A percentile compares a stretch with the other conserved stretches of the same genome.
phyloP scores from a whole-genome alignment of 2,113 vertebrate species.

The Circaetus cinerascens region DNA sequence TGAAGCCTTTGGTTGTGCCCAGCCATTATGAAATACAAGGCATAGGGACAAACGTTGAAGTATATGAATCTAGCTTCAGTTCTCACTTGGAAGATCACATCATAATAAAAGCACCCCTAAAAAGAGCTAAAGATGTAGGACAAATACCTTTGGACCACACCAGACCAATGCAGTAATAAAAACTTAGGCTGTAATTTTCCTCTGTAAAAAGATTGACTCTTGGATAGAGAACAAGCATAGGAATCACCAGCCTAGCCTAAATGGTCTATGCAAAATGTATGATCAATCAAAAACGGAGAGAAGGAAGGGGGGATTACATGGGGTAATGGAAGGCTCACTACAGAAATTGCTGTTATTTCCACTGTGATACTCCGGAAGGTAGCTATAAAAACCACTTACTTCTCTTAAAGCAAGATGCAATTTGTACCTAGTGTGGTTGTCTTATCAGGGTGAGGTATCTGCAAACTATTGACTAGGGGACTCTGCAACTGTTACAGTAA shows the following conservation, averaged over 20 bases:
- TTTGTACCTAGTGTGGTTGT: not conserved
- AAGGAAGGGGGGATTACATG: not conserved
- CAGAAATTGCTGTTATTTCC: conserved; percentile 39
- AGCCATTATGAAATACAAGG: not conserved
- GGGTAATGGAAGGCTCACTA: not conserved
- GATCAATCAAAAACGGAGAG: not conserved
- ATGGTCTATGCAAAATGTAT: conserved; percentile 18
- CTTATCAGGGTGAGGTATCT: not conserved
- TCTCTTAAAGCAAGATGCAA: conserved; percentile 16
- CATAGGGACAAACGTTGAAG: not conserved
- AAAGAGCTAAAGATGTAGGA: not conserved
- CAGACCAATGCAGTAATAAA: not conserved
- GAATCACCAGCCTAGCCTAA: not conserved
- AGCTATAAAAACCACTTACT: not conserved
- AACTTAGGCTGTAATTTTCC: not conserved
- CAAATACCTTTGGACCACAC: not conserved
- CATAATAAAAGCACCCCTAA: not conserved
- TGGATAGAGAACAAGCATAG: not conserved
- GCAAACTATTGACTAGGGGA: not conserved
- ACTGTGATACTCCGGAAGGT: not conserved
- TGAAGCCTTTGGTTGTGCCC: not conserved
- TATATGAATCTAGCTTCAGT: not conserved
- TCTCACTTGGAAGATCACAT: not conserved
- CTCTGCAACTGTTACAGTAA: not conserved
- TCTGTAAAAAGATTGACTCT: not conserved